phyloP scores from a whole-genome alignment of 2,113 vertebrate genomes.

The Machaerirhynchus nigripectus region DNA sequence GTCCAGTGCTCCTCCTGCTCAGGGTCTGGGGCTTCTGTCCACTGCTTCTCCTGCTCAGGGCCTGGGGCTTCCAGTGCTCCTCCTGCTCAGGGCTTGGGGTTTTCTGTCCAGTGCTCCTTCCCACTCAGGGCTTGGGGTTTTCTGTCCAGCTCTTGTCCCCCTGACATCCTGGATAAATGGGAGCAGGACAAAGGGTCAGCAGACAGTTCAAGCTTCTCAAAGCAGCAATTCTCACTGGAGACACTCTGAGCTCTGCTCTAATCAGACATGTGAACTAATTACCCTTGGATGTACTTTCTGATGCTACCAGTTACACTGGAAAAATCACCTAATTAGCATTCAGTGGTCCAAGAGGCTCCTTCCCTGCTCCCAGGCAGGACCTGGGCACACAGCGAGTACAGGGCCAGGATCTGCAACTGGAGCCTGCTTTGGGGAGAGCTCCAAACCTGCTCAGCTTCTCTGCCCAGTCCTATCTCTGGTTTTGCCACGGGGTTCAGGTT shows the following conservation, averaged over 20 bases:
- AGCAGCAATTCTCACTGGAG: background rate
- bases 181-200: background rate
- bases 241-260: background rate
- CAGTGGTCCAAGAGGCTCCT: background rate
- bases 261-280: constrained; percentile 41
- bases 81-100: fast-evolving
- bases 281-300: constrained; percentile 20
- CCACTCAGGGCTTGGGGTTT: fast-evolving
- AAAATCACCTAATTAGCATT: background rate
- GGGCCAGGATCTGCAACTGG: background rate
- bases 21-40: background rate
- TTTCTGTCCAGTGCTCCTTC: background rate
- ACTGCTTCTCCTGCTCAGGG: background rate
- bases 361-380: background rate
- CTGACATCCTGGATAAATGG: background rate
- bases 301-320: background rate
- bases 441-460: background rate
- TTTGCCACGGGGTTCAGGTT: background rate
- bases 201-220: background rate
- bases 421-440: background rate
- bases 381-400: background rate
- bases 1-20: background rate
- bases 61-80: background rate
- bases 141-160: background rate
- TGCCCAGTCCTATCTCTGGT: background rate